Evolutionary conservation across 2,113 vertebrate genomes (phyloP).

Genomic region (Lepus americanus): DNA sequence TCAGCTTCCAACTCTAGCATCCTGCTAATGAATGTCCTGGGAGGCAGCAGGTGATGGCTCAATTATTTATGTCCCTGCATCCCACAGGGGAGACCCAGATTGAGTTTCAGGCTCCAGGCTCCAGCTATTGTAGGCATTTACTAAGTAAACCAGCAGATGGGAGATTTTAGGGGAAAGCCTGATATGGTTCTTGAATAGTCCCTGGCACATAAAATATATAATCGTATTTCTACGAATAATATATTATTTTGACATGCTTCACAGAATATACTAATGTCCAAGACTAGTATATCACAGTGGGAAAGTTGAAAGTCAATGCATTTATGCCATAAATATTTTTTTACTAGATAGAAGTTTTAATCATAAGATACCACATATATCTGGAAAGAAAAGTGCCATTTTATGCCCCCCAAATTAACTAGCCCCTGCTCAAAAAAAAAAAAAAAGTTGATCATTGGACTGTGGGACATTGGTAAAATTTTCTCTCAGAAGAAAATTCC

Average conservation of each 20-base stretch:
- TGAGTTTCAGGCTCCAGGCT: no score
- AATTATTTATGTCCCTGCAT: no score
- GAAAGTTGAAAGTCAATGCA: not conserved
- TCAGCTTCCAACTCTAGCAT: no score
- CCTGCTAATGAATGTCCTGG: no score
- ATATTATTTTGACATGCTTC: not conserved
- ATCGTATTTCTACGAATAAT: not conserved
- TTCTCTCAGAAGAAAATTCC: not conserved
- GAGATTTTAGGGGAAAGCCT: not conserved
- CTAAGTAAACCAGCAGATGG: no score
- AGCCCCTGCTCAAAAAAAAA: not conserved
- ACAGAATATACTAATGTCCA: not conserved
- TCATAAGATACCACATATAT: not conserved
- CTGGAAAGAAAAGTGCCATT: not conserved
- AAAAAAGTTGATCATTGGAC: not conserved
- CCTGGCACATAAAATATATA: not conserved
- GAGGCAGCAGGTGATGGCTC: no score
- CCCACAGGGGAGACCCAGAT: no score
- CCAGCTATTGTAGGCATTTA: no score
- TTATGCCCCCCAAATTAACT: not conserved
- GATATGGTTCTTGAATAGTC: not conserved
- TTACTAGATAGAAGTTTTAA: not conserved
- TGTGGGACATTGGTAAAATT: not conserved
- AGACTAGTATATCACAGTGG: not conserved
- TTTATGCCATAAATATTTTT: not conserved